These are phyloP conservation scores for Metallyticus violacea DNA, from an alignment of 2,888 invertebrate species.

Conservation along the genomic window DNA sequence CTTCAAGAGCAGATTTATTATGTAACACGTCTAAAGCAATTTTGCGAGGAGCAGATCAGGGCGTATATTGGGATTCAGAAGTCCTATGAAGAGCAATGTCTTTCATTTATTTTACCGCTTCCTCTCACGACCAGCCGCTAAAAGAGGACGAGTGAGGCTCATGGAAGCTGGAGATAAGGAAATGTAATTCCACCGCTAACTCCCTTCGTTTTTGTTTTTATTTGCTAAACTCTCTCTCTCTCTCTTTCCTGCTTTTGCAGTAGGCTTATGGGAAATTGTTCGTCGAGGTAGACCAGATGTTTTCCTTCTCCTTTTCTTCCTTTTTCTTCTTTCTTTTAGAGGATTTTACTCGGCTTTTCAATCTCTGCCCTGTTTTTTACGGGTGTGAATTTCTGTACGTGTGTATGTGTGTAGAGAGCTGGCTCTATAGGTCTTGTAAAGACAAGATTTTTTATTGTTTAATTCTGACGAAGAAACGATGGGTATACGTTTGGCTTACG, in stretches of 20 bases:
- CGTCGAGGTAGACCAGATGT: background rate
- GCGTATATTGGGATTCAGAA: background rate
- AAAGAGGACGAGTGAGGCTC: too few relatives aligned
- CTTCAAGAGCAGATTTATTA: background rate
- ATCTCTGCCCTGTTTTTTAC: background rate
- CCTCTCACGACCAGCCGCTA: too few relatives aligned
- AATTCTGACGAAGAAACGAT: background rate
- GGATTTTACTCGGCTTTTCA: background rate
- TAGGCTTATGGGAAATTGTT: background rate
- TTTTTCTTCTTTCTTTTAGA: background rate
- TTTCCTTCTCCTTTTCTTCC: background rate
- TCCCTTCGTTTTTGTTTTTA: background rate
- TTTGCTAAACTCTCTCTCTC: background rate
- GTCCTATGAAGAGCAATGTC: background rate
- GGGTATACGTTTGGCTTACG: background rate
- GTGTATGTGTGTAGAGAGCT: background rate
- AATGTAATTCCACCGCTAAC: background rate
- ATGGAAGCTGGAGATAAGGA: background rate
- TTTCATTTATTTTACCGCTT: too few relatives aligned
- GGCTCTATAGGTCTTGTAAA: too few relatives aligned
- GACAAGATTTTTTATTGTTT: background rate
- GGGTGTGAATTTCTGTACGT: too few relatives aligned
- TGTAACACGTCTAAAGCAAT: background rate
- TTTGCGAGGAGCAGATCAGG: background rate
- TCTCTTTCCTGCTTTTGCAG: background rate